These are phyloP conservation scores for Clarias pachynema DNA, from an alignment of 2,797 vertebrate genomes.

Conservation along the genomic window DNA sequence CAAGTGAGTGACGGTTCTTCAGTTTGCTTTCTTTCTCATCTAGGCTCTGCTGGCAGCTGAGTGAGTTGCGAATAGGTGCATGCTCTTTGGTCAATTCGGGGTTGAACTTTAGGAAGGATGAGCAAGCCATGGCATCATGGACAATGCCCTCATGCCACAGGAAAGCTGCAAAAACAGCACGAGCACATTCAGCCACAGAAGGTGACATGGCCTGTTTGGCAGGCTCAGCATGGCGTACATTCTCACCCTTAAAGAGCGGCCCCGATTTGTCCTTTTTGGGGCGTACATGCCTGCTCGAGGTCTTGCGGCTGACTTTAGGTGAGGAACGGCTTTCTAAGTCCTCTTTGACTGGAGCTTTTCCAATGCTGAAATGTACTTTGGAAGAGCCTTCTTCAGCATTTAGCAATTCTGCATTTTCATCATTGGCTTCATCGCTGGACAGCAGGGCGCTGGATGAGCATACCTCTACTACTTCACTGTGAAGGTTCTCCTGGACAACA, in stretches of 20 bases:
- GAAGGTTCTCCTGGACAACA: slow-evolving; percentile 96
- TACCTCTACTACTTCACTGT: slow-evolving; percentile 97
- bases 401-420: slow-evolving; percentile 82
- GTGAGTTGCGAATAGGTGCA: slow-evolving; percentile 91
- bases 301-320: slow-evolving; percentile 96
- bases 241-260: slow-evolving; percentile 92
- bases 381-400: slow-evolving; percentile 85
- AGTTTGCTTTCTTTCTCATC: slow-evolving; percentile 96
- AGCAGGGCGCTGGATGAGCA: slow-evolving; percentile 92
- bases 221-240: slow-evolving; percentile 82
- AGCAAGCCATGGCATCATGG: slow-evolving; percentile 99
- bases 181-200: slow-evolving; percentile 93
- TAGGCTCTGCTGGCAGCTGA: slow-evolving; percentile 83
- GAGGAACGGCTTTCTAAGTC: slow-evolving; percentile 92
- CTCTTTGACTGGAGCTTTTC: slow-evolving; percentile 95
- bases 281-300: slow-evolving; percentile 86
- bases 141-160: slow-evolving; percentile 99
- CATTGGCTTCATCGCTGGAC: slow-evolving; percentile 86
- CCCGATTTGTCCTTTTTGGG: slow-evolving; percentile 97
- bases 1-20: slow-evolving; percentile 97
- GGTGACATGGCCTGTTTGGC: slow-evolving; percentile 99
- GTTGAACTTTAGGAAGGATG: slow-evolving; percentile 99
- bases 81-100: slow-evolving; percentile 97
- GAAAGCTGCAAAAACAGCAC: slow-evolving; percentile 95
- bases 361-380: slow-evolving; percentile 98